Evolutionary conservation across 2,113 vertebrate genomes (phyloP).

Genomic region (Ursus arctos): DNA sequence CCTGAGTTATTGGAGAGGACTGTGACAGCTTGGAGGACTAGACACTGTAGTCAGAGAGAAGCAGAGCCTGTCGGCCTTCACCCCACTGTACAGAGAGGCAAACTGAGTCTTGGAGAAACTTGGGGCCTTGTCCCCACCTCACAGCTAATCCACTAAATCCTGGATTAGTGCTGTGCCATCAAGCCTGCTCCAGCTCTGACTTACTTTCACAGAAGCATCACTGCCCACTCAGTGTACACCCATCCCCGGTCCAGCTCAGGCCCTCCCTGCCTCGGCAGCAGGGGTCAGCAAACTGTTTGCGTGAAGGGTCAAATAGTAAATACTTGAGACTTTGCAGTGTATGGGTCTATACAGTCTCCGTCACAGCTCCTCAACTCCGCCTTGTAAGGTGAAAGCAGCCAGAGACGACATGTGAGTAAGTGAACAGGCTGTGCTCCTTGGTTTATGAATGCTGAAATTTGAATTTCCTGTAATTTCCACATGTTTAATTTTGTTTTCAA

Average conservation of each 20-base stretch:
- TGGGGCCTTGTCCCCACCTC: neutral
- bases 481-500: slow-evolving; percentile 69
- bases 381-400: neutral
- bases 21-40: neutral
- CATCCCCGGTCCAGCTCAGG: neutral
- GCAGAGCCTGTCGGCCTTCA: neutral
- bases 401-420: slow-evolving; percentile 33
- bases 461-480: slow-evolving; percentile 63
- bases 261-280: neutral
- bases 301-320: neutral
- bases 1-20: neutral
- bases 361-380: neutral
- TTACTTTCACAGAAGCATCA: neutral
- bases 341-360: neutral
- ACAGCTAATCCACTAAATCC: neutral
- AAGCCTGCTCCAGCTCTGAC: neutral
- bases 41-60: neutral
- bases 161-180: neutral
- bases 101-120: neutral
- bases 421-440: neutral
- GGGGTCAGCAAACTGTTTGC: neutral
- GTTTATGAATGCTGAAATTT: slow-evolving; percentile 46
- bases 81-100: neutral
- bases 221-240: neutral
- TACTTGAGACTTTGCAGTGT: neutral